Percentiles rank a stretch among this genome's conserved stretches.
Evolutionary conservation across 2,113 vertebrate genomes (phyloP).

Genomic region (Callospermophilus lateralis): DNA sequence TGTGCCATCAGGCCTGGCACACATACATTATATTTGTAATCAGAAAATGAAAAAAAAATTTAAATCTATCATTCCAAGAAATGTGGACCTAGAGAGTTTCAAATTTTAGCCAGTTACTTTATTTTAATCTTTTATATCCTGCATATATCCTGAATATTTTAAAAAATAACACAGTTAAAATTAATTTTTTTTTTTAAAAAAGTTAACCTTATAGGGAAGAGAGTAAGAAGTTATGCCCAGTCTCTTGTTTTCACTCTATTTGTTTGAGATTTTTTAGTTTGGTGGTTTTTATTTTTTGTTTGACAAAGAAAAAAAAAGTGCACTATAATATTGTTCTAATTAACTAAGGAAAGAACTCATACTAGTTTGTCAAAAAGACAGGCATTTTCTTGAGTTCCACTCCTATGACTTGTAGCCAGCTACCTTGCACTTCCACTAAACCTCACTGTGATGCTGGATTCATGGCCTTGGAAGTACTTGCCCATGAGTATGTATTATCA

Average conservation of each 20-base stretch:
- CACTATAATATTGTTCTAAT: background rate
- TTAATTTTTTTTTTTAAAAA: background rate
- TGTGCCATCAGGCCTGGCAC: too few relatives aligned
- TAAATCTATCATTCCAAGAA: background rate
- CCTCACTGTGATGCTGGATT: background rate
- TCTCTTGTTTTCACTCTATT: background rate
- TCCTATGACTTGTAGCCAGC: background rate
- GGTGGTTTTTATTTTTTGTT: background rate
- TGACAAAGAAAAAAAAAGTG: slow-evolving; percentile 45
- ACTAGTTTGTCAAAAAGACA: slow-evolving; percentile 18
- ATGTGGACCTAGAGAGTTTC: background rate
- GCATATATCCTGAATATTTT: background rate
- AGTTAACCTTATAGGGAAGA: background rate
- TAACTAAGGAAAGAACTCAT: slow-evolving; percentile 20
- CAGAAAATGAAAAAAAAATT: slow-evolving; percentile 4
- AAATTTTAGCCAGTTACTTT: slow-evolving; percentile 18
- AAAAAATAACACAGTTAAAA: slow-evolving; percentile 44
- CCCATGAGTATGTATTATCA: background rate
- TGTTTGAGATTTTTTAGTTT: too few relatives aligned
- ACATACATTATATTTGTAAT: background rate
- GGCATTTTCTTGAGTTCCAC: slow-evolving; percentile 27
- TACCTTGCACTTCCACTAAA: background rate
- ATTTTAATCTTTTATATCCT: slow-evolving; percentile 53
- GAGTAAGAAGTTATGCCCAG: background rate
- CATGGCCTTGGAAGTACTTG: background rate